These are phyloP conservation scores for Gavialis gangeticus DNA, from an alignment of 2,113 vertebrate species.

Conservation along the genomic window DNA sequence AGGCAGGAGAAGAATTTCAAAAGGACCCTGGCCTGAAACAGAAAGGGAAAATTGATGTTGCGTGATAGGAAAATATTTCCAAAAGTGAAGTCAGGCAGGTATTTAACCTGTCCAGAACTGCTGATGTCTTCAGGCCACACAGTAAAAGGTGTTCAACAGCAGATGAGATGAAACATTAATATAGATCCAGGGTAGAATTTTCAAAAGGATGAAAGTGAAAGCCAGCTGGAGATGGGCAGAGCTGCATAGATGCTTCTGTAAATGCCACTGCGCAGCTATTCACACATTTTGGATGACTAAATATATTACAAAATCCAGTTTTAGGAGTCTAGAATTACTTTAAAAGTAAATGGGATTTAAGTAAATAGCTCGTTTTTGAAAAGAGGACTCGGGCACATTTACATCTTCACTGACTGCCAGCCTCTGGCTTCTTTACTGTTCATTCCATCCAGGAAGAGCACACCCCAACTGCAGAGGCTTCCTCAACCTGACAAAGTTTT, in stretches of 20 bases:
- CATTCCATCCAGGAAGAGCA: too few species aligned
- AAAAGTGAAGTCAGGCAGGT: background rate
- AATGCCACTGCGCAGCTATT: background rate
- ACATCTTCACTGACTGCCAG: too few species aligned
- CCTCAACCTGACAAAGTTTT: too few species aligned
- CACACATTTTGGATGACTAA: background rate
- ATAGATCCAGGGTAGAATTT: background rate
- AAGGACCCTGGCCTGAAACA: background rate
- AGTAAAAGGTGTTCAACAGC: background rate
- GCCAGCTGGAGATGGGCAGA: background rate
- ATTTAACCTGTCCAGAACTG: background rate
- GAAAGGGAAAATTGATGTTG: background rate
- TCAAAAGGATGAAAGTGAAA: background rate
- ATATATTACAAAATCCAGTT: background rate
- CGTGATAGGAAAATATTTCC: background rate
- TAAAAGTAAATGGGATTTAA: slow-evolving; percentile 28
- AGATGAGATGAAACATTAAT: slow-evolving; percentile 23
- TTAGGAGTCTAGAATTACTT: background rate
- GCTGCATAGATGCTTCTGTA: background rate
- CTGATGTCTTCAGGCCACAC: background rate
- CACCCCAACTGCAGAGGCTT: too few species aligned
- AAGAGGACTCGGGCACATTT: background rate
- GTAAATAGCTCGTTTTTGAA: slow-evolving; percentile 1
- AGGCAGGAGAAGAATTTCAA: background rate
- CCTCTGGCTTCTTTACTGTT: too few species aligned